Evolutionary conservation across 2,888 invertebrate genomes (phyloP), one percentile per base, ranked within the genome.

Genomic region (Andrena marginata): DNA sequence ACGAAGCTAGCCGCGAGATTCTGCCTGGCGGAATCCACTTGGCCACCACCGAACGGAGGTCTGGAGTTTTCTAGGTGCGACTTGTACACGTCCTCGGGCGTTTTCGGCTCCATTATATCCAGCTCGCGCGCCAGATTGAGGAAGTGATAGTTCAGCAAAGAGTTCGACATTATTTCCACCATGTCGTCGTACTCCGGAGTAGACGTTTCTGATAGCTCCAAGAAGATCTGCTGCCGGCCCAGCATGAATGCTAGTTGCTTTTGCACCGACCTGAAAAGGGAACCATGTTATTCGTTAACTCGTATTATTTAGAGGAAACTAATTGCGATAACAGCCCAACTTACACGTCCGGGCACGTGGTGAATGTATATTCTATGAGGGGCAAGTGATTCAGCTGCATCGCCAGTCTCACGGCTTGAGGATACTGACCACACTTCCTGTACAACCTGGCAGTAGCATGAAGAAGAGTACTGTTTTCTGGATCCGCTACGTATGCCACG

Each of bases 71-170:
- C 99, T 83, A 99, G 95, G 96, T 99, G 99, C 0, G 98, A 97
- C 94, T 99, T 99, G 95, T 99, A 99, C 13, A 99, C 99, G 93
- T 99, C 99, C 94, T 99, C 99, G 0, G 99, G 99, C 0, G 98
- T 97, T 95, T 99, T 99, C 0, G 99, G 99, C 93, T 99, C 99
- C 97, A 99, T 98, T 87, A 99, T 99, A 94, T 99, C 99, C 90
- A 99, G 95, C 95, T 99, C 99, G 94, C 99, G 96, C 2, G 97
- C 99, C 85, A 99, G 95, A 90, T 97, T 98, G 48, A 98, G 95
- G 94, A 99, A 99, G 93, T 99, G 97, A 87, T 97, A 97, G 94
- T 98, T 99, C 84, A 99, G 96, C 90, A 99, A 97, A 1, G 97
- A 96, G 94, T 99, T 99, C 2, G 98, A 97, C 95, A 99, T 97